These are phyloP conservation scores for Dryas iulia DNA, from an alignment of 1,140 invertebrate species.

Conservation along the genomic window DNA sequence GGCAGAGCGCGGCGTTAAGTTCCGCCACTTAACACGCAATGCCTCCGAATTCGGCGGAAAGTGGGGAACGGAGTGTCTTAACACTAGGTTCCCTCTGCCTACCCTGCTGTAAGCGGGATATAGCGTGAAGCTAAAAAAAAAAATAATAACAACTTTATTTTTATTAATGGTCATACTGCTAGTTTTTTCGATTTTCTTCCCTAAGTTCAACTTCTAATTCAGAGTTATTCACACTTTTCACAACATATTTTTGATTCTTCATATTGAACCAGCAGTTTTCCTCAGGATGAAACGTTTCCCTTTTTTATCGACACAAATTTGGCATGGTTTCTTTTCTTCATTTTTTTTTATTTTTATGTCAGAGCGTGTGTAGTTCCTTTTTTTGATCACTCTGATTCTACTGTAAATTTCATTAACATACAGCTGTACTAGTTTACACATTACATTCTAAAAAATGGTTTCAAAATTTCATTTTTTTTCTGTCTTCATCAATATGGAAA, in stretches of 20 bases:
- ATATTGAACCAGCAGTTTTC: constrained; percentile 40
- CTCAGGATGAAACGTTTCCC: constrained; percentile 37
- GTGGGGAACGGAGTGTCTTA: no score
- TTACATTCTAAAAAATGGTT: constrained; percentile 41
- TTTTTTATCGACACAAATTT: constrained; percentile 40
- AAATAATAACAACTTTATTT: constrained; percentile 28
- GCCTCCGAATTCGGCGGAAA: no score
- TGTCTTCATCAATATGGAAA: constrained; percentile 41
- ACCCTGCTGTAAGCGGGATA: no score
- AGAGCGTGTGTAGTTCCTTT: constrained; percentile 22
- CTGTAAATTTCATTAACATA: constrained; percentile 28
- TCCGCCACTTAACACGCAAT: no score
- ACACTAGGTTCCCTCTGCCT: no score
- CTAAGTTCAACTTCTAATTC: constrained; percentile 40
- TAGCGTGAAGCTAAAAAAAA: no score
- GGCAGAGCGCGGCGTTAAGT: no score
- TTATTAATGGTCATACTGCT: constrained; percentile 33
- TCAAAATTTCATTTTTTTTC: constrained; percentile 46
- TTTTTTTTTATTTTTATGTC: constrained; percentile 20
- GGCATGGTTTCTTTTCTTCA: constrained; percentile 35
- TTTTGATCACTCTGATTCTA: constrained; percentile 35
- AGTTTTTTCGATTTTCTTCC: constrained; percentile 44
- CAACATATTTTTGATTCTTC: constrained; percentile 25
- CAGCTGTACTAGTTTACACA: constrained; percentile 44
- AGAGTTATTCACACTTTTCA: constrained; percentile 36